Conservation (phyloP, 1,140 invertebrate species). For the Oreohelix idahoensis region DNA sequence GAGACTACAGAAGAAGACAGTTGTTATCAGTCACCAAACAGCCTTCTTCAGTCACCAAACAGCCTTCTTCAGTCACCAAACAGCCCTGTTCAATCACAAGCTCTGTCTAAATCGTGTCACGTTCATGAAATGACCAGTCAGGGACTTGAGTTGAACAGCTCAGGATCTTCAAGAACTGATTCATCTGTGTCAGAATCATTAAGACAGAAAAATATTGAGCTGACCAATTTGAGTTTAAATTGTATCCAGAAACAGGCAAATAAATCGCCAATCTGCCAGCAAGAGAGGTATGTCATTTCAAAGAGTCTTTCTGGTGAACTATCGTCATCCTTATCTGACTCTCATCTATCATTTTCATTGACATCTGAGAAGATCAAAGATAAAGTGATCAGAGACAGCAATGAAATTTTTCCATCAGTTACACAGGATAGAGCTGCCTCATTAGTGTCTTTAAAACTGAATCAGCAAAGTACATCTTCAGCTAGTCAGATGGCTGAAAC, state of each 20-base stretch:
- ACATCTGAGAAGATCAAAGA: not conserved
- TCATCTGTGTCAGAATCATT: not conserved
- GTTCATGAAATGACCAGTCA: too few relatives aligned
- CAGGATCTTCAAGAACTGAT: not conserved
- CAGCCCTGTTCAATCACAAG: too few relatives aligned
- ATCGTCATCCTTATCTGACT: not conserved
- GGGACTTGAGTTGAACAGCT: too few relatives aligned
- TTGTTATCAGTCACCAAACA: conserved; percentile 39
- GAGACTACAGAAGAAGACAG: not conserved
- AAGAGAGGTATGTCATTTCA: conserved; percentile 24
- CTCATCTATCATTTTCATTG: conserved; percentile 7
- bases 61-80: too few relatives aligned
- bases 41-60: conserved; percentile 36
- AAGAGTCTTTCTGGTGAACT: conserved; percentile 19
- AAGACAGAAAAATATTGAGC: not conserved
- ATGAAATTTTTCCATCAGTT: not conserved
- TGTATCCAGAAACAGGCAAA: conserved; percentile 20
- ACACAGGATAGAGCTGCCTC: too few relatives aligned
- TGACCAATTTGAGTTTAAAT: too few relatives aligned
- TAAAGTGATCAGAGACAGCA: not conserved
- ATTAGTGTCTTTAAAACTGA: not conserved
- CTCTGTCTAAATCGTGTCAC: too few relatives aligned
- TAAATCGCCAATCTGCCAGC: conserved; percentile 19
- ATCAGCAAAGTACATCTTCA: not conserved
- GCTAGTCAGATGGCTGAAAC: not conserved